Evolutionary conservation across 2,113 vertebrate genomes (phyloP).

Genomic region (Platysternon megacephalum): DNA sequence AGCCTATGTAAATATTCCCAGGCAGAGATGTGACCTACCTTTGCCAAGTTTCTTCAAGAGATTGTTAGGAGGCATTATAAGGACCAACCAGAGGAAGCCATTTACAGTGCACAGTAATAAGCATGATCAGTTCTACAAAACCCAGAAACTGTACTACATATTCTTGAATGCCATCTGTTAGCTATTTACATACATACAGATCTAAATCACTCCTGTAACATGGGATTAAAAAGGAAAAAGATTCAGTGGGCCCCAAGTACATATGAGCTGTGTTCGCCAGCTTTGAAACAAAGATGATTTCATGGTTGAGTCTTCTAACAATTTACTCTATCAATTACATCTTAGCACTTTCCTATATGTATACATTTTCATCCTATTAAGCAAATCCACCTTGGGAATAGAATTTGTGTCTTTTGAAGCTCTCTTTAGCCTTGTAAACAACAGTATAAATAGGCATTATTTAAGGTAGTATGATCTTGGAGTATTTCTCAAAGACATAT

Average conservation of each 20-base stretch:
- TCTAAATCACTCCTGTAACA: not conserved
- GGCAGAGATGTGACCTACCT: not conserved
- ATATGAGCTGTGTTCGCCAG: not conserved
- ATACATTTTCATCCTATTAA: conserved; percentile 29
- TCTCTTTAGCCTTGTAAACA: conserved; percentile 55
- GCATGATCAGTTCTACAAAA: not conserved
- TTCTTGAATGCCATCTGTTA: not conserved
- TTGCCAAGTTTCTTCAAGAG: not conserved
- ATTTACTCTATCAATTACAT: conserved; percentile 19
- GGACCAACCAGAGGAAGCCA: not conserved
- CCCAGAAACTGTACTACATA: not conserved
- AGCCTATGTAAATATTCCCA: not conserved
- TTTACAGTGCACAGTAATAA: fast-evolving
- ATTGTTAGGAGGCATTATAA: not conserved
- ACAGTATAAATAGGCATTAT: conserved; percentile 30
- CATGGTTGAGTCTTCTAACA: conserved; percentile 41
- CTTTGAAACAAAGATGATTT: not conserved
- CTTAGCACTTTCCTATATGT: conserved; percentile 30
- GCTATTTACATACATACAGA: not conserved
- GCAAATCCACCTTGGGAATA: conserved; percentile 50
- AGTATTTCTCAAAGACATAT: conserved; percentile 13
- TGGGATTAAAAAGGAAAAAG: not conserved
- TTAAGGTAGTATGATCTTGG: conserved; percentile 40
- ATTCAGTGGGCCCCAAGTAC: not conserved
- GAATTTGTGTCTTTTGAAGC: conserved; percentile 43